Percentiles rank a stretch among this genome's conserved stretches.
phyloP scores from a whole-genome alignment of 2,797 vertebrate genomes.

The Tragopan temminckii region DNA sequence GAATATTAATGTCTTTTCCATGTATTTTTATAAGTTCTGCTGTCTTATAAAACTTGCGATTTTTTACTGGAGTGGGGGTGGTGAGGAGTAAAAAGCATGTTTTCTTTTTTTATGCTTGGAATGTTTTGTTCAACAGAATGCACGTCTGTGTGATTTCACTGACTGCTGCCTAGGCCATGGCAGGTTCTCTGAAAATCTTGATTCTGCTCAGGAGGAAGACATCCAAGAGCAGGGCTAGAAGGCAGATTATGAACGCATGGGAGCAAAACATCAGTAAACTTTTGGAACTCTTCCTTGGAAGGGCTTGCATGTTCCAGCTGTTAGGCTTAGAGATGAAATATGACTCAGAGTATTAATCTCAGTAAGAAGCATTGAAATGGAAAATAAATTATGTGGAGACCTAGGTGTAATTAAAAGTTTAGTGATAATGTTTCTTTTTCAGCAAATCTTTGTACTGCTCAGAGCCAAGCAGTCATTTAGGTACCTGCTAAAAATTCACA shows the following conservation, averaged over 20 bases:
- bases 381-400: conserved; percentile 8
- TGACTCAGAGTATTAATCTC: not conserved
- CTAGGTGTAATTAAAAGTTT: conserved; percentile 24
- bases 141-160: conserved; percentile 35
- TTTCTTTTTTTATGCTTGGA: not conserved
- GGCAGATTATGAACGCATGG: conserved; percentile 11
- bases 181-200: conserved; percentile 39
- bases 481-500: conserved; percentile 8
- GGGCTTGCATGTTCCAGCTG: not conserved
- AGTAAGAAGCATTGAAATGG: conserved; percentile 5
- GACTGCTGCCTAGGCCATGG: conserved; percentile 29
- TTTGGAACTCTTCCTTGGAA: conserved; percentile 33
- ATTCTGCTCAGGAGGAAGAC: not conserved
- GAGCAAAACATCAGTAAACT: conserved; percentile 22
- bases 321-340: conserved; percentile 7
- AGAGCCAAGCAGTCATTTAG: not conserved
- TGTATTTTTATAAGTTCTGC: not conserved
- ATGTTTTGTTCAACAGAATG: conserved; percentile 12
- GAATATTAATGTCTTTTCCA: conserved; percentile 61
- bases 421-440: not conserved
- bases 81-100: not conserved
- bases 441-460: not conserved
- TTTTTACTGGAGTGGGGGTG: not conserved
- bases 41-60: conserved; percentile 40
- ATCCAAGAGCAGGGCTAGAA: conserved; percentile 36